Evolutionary conservation across 2,113 vertebrate species (phyloP).

Genomic region (Raja brachyura): DNA sequence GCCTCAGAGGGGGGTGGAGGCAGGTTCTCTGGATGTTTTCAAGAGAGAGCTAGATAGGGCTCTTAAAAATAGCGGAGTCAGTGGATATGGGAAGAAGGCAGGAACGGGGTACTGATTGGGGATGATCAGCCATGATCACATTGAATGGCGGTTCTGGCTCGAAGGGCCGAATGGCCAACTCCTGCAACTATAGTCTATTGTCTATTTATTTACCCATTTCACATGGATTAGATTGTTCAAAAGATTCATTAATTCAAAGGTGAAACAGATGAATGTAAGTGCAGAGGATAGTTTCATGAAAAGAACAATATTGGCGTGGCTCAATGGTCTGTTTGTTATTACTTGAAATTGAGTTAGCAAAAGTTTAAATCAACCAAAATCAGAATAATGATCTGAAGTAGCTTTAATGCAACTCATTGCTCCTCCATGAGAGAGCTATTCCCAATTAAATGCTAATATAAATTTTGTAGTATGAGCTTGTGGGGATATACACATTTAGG

Average conservation of each 20-base stretch:
- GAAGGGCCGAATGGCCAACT: too few relatives aligned
- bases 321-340: neutral
- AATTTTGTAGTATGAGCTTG: neutral
- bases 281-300: neutral
- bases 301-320: neutral
- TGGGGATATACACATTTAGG: neutral
- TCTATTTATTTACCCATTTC: too few relatives aligned
- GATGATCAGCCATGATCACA: too few relatives aligned
- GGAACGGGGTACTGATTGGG: too few relatives aligned
- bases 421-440: neutral
- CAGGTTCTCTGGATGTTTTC: too few relatives aligned
- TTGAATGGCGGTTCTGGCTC: too few relatives aligned
- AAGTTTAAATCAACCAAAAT: too few relatives aligned
- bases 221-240: neutral
- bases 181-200: too few relatives aligned
- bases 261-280: neutral
- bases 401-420: neutral
- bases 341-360: neutral
- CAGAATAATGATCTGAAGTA: neutral
- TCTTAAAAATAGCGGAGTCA: too few relatives aligned
- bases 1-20: too few relatives aligned
- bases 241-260: neutral
- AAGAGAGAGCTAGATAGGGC: too few relatives aligned
- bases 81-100: too few relatives aligned
- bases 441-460: neutral